Base-by-base conservation (phyloP, 2,888 invertebrate species). In the Thalpophila matura region DNA sequence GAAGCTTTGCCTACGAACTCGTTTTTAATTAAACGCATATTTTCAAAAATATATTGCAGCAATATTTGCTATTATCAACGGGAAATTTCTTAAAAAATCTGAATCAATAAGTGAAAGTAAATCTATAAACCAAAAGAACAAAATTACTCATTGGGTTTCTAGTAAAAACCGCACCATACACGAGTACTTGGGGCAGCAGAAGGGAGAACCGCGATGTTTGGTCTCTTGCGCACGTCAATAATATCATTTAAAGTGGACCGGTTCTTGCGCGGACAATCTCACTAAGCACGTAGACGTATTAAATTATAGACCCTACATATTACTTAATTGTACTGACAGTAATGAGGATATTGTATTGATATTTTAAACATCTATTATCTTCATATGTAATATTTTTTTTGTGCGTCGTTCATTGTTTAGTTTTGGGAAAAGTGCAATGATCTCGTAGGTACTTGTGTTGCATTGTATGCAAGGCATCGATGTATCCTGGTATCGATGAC, bases 221-320 rank as follows among this genome's bases (percentile, higher is more conserved):
- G 73, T 71, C 77, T 81, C 81, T 80, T 78, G 81, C 83, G 84
- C 86, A 86, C 89, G 84, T 89, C 87, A 91, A 90, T 88, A 90
- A 88, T 91, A 91, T 90, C 79, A 89, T 89, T 91, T 87, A 89
- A 91, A 91, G 89, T 89, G 89, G 82, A 93, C 93, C 93, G 93
- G 93, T 93, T 92, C 82, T 80, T 67, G 68, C 65, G 80, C 81
- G 83, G 84, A 82, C 87, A 81, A 79, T 84, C 81, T 78, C 74
- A 76, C 81, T 83, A 83, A 83, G 73, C 80, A 81, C 85, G 84
- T 87, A 88, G 86, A 86, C 77, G 74, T 79, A 86, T 84, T 84
- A 85, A 85, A 85, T 84, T 86, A 81, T 77, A 80, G 79, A 81
- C 77, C 54, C 51, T 69, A 63, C 80, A 29, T 66, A 81, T 70